A percentile compares a stretch with the other conserved stretches of the same genome.
phyloP scores from a whole-genome alignment of 2,888 invertebrate genomes.

The Parochlus steinenii region DNA sequence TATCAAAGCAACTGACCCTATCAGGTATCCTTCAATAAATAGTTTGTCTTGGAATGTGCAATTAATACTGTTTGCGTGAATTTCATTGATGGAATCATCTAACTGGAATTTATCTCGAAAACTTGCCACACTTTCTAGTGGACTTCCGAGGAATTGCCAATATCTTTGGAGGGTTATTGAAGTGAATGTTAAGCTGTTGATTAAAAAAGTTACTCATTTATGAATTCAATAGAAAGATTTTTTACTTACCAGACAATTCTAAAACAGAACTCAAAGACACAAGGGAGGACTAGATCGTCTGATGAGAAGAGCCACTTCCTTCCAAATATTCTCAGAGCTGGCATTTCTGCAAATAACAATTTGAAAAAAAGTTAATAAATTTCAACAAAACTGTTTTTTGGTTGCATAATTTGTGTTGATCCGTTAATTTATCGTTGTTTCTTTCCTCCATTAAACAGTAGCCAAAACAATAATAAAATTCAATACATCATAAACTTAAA shows the following conservation, averaged over 20 bases:
- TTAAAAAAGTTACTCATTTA: conserved; percentile 4
- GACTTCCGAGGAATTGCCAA: conserved; percentile 3
- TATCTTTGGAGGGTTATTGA: conserved; percentile 1
- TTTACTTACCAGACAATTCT: conserved; percentile 47
- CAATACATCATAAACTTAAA: too few species aligned
- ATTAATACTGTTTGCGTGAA: background rate
- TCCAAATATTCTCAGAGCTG: too few species aligned
- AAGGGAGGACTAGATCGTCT: conserved; percentile 84
- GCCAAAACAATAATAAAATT: too few species aligned
- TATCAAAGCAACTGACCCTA: conserved; percentile 50
- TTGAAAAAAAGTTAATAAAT: too few species aligned
- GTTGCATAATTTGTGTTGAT: too few species aligned
- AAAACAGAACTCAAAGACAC: conserved; percentile 56
- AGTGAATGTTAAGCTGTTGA: background rate
- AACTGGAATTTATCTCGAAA: too few species aligned
- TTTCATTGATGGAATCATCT: background rate
- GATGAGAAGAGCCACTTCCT: conserved; percentile 66
- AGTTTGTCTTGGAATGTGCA: conserved; percentile 50
- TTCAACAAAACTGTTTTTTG: too few species aligned
- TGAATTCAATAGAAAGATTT: background rate
- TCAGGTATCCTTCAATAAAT: conserved; percentile 49
- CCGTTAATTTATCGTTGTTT: too few species aligned
- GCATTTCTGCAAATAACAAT: too few species aligned
- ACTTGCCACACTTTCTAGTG: background rate
- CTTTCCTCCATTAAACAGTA: too few species aligned